phyloP scores from a whole-genome alignment of 2,113 vertebrate genomes.

The Sceloporus undulatus region DNA sequence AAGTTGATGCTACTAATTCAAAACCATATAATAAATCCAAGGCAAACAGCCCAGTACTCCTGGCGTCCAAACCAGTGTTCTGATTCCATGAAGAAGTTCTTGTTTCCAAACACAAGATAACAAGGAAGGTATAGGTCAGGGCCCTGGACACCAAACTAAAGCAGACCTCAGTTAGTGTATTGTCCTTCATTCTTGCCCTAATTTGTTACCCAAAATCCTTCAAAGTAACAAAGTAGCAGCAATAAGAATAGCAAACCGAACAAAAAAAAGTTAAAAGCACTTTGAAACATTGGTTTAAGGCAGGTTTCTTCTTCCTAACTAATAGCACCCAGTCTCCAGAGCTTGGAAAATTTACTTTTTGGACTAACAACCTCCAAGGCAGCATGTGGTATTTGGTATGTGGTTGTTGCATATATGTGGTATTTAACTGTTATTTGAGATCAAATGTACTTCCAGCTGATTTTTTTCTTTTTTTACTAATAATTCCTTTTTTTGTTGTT shows the following conservation, averaged over 20 bases:
- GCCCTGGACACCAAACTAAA: neutral
- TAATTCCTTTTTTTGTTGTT: too few species aligned
- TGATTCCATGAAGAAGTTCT: conserved; percentile 18
- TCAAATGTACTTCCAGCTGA: too few species aligned
- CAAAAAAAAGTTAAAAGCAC: neutral
- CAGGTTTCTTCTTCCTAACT: neutral
- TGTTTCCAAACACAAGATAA: neutral
- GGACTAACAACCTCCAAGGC: too few species aligned
- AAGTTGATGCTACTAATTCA: conserved; percentile 33
- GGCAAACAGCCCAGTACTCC: neutral
- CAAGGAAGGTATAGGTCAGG: neutral
- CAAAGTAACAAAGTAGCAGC: neutral
- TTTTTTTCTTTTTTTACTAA: too few species aligned
- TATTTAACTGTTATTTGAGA: neutral
- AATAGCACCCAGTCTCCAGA: neutral
- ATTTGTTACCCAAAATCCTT: neutral
- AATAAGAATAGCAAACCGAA: neutral
- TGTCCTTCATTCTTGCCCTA: neutral
- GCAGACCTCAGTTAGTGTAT: neutral
- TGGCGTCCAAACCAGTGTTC: conserved; percentile 19
- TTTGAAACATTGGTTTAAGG: neutral
- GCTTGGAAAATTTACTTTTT: too few species aligned
- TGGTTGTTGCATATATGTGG: too few species aligned
- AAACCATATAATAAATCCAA: conserved; percentile 3
- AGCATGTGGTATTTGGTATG: too few species aligned